phyloP scores from a whole-genome alignment of 2,888 invertebrate genomes.

The Nasonia oneida region DNA sequence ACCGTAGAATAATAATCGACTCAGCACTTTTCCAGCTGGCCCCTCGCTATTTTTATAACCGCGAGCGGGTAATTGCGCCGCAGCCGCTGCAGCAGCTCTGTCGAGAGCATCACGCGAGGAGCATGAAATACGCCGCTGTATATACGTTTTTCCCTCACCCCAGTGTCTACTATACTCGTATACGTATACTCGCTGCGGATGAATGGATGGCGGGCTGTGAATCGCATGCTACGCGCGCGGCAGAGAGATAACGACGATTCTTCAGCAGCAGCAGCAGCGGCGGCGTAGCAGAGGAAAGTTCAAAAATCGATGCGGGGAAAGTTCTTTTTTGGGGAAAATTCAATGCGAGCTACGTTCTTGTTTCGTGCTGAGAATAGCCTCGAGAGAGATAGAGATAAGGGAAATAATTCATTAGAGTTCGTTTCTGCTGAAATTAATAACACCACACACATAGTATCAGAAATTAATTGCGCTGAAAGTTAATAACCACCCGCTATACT shows the following conservation, averaged over 20 bases:
- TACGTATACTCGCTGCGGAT: background rate
- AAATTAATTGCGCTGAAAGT: slow-evolving; percentile 8
- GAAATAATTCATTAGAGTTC: background rate
- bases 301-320: background rate
- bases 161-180: background rate
- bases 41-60: background rate
- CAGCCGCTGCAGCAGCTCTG: background rate
- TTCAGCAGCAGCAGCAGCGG: background rate
- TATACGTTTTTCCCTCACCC: background rate
- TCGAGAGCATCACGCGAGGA: background rate
- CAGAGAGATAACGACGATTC: background rate
- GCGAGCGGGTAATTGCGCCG: background rate
- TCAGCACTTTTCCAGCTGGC: background rate
- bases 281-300: background rate
- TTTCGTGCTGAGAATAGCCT: background rate
- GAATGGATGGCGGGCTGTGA: background rate
- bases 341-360: background rate
- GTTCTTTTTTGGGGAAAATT: background rate
- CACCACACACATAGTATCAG: background rate
- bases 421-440: background rate
- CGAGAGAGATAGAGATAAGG: background rate
- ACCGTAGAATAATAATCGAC: background rate
- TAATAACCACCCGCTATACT: background rate
- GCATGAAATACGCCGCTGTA: background rate
- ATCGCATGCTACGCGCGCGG: background rate